A percentile compares a stretch with the other conserved stretches of the same genome.
Conservation (phyloP, 2,113 vertebrate genomes). For the Naja naja region DNA sequence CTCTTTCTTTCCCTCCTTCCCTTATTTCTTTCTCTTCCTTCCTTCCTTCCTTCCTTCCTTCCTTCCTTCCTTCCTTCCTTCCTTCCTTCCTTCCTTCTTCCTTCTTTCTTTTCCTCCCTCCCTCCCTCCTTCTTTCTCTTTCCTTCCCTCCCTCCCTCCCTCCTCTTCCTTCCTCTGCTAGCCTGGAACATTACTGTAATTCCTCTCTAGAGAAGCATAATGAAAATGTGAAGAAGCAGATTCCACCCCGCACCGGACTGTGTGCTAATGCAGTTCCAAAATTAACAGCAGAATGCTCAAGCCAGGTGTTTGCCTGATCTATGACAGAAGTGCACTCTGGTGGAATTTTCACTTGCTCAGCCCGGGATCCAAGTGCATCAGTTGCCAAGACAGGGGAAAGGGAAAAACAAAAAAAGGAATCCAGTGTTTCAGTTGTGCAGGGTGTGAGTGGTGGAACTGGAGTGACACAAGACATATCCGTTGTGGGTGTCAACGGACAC, state of each 20-base stretch:
- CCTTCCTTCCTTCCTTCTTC: no score
- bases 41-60: no score
- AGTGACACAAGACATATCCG: background rate
- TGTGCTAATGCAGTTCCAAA: background rate
- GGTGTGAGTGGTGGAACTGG: background rate
- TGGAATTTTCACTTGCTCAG: background rate
- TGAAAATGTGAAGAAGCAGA: background rate
- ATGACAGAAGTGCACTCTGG: background rate
- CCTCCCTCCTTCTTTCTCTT: no score
- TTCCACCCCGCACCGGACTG: background rate
- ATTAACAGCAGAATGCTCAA: background rate
- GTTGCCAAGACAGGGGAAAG: no score
- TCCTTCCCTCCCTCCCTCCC: no score
- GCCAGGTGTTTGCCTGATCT: background rate
- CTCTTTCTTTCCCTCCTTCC: no score
- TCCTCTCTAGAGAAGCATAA: background rate
- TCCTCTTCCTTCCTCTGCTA: background rate
- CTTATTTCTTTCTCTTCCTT: no score
- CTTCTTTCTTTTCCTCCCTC: no score
- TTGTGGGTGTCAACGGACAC: background rate
- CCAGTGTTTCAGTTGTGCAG: background rate
- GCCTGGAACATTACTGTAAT: slow-evolving; percentile 16
- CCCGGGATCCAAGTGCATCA: background rate
- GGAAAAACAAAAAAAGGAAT: rapidly evolving
- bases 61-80: no score